A percentile compares a stretch with the other conserved stretches of the same genome.
phyloP scores from a whole-genome alignment of 2,113 vertebrate species.

The Sphyrna mokarran region DNA sequence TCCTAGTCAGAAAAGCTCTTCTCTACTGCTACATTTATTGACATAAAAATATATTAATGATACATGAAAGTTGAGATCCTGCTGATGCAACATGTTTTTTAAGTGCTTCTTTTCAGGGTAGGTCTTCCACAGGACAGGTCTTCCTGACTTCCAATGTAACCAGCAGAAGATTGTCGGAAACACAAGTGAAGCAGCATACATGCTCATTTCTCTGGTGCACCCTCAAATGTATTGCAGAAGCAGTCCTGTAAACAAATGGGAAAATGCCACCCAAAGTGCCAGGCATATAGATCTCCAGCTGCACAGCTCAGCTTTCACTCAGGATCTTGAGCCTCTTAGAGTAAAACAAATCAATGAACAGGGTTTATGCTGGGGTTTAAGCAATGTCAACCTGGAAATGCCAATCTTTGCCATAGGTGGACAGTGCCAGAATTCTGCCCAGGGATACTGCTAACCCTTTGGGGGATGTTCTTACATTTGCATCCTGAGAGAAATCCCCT shows the following conservation, averaged over 20 bases:
- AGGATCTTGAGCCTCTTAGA: too few relatives aligned
- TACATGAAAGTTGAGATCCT: neutral
- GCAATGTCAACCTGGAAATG: too few relatives aligned
- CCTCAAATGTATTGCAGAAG: neutral
- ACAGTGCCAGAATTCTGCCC: too few relatives aligned
- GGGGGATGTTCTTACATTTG: too few relatives aligned
- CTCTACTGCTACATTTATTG: neutral
- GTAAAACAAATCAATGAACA: too few relatives aligned
- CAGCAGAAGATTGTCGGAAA: neutral
- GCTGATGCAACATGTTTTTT: neutral
- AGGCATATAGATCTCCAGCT: too few relatives aligned
- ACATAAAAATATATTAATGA: neutral
- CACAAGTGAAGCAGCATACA: neutral
- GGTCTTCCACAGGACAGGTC: neutral
- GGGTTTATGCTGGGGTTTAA: too few relatives aligned
- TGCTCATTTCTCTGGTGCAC: neutral
- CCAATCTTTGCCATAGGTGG: too few relatives aligned
- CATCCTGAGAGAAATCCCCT: too few relatives aligned
- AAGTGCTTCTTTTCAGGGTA: neutral
- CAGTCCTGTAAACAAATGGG: neutral
- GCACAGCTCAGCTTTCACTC: too few relatives aligned
- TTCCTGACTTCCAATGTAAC: neutral
- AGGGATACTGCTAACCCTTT: too few relatives aligned
- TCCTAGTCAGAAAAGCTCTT: neutral
- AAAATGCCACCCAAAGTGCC: too few relatives aligned